Conservation (phyloP, 2,888 invertebrate genomes). For the Leucophenga maculata region DNA sequence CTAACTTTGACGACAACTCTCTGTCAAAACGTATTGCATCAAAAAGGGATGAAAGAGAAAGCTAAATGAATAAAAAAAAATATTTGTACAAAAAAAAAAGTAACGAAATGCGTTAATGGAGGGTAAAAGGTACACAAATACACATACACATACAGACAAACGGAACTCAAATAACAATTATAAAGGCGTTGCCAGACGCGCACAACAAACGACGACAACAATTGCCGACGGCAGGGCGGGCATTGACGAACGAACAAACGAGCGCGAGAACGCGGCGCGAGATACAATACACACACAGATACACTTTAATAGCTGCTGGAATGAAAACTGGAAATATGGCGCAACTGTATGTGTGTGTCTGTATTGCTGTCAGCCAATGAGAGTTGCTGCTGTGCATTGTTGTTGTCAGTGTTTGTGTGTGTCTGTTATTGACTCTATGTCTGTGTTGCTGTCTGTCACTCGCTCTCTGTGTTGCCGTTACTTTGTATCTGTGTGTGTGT, state of each 20-base stretch:
- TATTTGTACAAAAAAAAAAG: constrained; percentile 32
- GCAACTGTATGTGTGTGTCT: constrained; percentile 37
- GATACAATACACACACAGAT: constrained; percentile 14
- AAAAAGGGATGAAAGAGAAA: constrained; percentile 66
- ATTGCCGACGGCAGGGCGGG: constrained; percentile 40
- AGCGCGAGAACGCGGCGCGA: constrained; percentile 15
- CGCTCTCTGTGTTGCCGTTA: constrained; percentile 34
- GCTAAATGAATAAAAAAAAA: constrained; percentile 50
- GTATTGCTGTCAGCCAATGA: constrained; percentile 66
- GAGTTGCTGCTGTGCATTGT: constrained; percentile 55
- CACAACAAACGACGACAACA: constrained; percentile 28
- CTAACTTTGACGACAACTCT: constrained; percentile 16
- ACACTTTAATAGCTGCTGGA: constrained; percentile 31
- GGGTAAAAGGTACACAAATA: constrained; percentile 52
- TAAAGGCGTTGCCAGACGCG: constrained; percentile 70
- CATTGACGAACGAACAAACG: constrained; percentile 41
- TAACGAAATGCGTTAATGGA: constrained; percentile 53
- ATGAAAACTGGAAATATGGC: constrained; percentile 49
- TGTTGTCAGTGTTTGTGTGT: constrained; percentile 55
- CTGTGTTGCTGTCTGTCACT: constrained; percentile 40
- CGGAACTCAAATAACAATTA: constrained; percentile 68
- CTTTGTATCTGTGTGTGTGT: constrained; percentile 42
- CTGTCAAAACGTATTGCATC: neutral
- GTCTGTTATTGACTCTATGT: constrained; percentile 31
- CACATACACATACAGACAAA: constrained; percentile 37